A percentile compares a stretch with the other conserved stretches of the same genome.
phyloP scores from a whole-genome alignment of 2,113 vertebrate genomes.

The Alouatta palliata region DNA sequence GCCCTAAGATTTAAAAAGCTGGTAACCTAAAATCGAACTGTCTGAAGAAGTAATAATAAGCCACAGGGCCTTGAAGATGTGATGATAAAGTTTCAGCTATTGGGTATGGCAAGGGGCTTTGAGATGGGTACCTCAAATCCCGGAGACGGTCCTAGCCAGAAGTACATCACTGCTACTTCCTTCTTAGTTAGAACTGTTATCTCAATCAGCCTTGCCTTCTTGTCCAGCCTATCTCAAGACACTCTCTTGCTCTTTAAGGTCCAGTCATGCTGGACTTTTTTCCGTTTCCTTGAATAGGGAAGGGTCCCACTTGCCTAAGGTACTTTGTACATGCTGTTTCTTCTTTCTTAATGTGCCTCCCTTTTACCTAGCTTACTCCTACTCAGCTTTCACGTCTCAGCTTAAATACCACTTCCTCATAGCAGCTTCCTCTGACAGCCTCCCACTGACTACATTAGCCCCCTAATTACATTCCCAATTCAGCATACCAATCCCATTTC shows the following conservation, averaged over 20 bases:
- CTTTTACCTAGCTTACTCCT: conserved; percentile 29
- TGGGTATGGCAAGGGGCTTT: background rate
- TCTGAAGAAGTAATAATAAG: background rate
- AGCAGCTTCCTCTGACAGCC: background rate
- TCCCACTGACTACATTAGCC: background rate
- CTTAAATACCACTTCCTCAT: background rate
- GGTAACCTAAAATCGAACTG: background rate
- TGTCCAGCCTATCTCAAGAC: background rate
- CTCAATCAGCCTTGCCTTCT: background rate
- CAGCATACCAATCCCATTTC: background rate
- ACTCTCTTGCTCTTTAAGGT: background rate
- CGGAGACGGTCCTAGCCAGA: background rate
- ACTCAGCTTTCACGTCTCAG: background rate
- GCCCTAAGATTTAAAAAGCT: background rate
- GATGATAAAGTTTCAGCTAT: background rate
- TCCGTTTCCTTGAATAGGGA: background rate
- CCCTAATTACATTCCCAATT: background rate
- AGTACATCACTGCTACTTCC: background rate
- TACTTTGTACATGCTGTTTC: background rate
- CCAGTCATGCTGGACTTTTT: background rate
- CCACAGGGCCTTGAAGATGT: background rate
- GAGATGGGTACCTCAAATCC: background rate
- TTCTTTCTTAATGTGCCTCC: background rate
- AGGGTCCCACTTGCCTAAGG: background rate
- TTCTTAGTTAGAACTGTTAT: background rate